These are phyloP conservation scores for Acanthosepion lycidas DNA, from an alignment of 2,888 invertebrate species.

Conservation along the genomic window DNA sequence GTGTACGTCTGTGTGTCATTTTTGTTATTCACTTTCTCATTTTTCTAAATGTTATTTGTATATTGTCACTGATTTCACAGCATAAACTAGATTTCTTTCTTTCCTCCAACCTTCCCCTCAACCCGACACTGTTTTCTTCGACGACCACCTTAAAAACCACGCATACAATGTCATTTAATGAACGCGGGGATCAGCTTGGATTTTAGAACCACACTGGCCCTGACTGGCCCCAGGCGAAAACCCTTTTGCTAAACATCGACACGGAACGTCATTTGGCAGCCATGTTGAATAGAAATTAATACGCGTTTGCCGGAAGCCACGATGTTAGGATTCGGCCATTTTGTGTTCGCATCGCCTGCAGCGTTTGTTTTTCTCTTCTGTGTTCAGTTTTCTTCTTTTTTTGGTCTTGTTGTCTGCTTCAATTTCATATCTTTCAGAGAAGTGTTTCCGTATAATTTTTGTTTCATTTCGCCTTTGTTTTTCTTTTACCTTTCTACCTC, in stretches of 20 bases:
- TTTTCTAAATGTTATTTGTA: not conserved
- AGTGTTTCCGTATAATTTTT: not conserved
- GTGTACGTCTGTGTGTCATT: not conserved
- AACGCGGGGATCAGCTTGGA: not conserved
- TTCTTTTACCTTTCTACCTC: not conserved
- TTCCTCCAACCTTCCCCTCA: not conserved
- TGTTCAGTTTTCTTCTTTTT: not conserved
- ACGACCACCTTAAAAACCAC: not conserved
- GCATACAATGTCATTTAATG: not conserved
- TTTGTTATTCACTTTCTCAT: not conserved
- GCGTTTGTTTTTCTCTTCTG: not conserved
- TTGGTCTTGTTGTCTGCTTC: not conserved
- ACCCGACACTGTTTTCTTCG: not conserved
- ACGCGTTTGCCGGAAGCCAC: not conserved
- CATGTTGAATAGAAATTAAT: constrained; percentile 33
- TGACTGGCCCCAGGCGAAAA: not conserved
- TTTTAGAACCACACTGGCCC: not conserved
- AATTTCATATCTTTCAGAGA: not conserved
- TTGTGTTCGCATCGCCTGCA: not conserved
- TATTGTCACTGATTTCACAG: not conserved
- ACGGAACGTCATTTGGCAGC: not conserved
- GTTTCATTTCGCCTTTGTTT: not conserved
- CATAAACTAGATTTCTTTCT: not conserved
- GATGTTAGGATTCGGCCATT: constrained; percentile 5
- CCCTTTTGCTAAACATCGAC: not conserved